These are phyloP conservation scores for Mesocentrotus franciscanus DNA, from an alignment of 53 echinoderm and acorn worm species.

Conservation along the genomic window DNA sequence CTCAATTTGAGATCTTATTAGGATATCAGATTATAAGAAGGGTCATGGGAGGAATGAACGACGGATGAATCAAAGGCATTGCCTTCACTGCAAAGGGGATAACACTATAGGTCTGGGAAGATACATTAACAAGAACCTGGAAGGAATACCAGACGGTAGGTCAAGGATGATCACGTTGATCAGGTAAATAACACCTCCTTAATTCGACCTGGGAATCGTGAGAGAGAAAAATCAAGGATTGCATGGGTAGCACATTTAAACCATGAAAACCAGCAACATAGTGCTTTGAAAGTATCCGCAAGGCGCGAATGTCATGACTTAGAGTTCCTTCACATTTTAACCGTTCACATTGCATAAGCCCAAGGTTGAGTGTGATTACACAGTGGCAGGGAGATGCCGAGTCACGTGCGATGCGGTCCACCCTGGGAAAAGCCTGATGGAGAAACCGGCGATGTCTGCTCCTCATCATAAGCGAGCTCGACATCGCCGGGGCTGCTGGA, in stretches of 20 bases:
- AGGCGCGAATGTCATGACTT: not conserved
- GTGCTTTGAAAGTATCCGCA: not conserved
- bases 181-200: not conserved
- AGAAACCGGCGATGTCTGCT: slow-evolving; percentile 12
- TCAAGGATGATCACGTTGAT: not conserved
- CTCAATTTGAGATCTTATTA: not conserved
- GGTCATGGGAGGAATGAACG: not conserved
- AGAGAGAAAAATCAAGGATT: too few relatives aligned
- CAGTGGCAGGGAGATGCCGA: not conserved
- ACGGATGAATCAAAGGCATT: not conserved
- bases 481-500: slow-evolving; percentile 28
- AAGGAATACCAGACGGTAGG: slow-evolving; percentile 6
- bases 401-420: not conserved
- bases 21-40: not conserved
- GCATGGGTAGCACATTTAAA: not conserved
- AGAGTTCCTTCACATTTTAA: not conserved
- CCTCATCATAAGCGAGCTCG: slow-evolving; percentile 39
- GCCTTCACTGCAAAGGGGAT: not conserved
- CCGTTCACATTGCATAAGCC: not conserved
- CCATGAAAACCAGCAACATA: not conserved
- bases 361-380: slow-evolving; percentile 20
- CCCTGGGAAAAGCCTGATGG: slow-evolving; percentile 22
- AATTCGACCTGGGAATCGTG: not conserved
- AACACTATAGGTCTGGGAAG: not conserved
- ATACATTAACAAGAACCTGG: not conserved